Evolutionary conservation across 2,888 invertebrate genomes (phyloP), one percentile per base, ranked within the genome.

Genomic region (Pristionchus fissidentatus): DNA sequence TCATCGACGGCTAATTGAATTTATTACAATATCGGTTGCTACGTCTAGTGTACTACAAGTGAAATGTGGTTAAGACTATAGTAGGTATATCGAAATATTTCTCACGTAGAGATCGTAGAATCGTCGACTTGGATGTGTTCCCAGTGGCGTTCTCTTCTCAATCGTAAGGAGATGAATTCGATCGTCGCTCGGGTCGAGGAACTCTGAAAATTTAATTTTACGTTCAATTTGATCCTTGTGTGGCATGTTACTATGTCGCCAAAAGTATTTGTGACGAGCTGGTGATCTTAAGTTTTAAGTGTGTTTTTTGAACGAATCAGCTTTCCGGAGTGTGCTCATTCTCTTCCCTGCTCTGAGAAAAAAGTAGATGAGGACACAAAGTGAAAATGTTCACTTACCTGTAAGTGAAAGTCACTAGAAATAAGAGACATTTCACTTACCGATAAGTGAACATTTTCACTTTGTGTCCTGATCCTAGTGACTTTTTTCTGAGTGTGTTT

Each of bases 31-130:
- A 26, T 13, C 29, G 1, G 1, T 57, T 26, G 57, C n/a, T 22
- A 26, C 0, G 26, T 4, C n/a, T 57, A 57, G 0, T 4, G 52
- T 52, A 19, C 26, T 62, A 13, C 10, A 29, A 4, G 7, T 4
- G n/a, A 13, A 32, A 26, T 29, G 3, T n/a, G 13, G n/a, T 62
- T 13, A 13, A 32, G 29, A 29, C 66, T 29, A 35, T 26, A 22
- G 4, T 22, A 5, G 10, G 35, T 35, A 55, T 35, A 26, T 26
- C 22, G 8, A n/a, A 38, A 1, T 2, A 55, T n/a, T 38, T 38
- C 49, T 66, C 29, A 83, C 83, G 55, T 73, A 70, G 5, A 83
- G 55, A 38, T 83, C 70, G 41, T 35, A 83, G 49, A 70, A 55
- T n/a, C 73, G 5, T 38, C 55, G 7, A 49, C 38, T 52, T 5